These are phyloP conservation scores for Oophaga sylvatica DNA, from an alignment of 2,797 vertebrate genomes.

Conservation along the genomic window DNA sequence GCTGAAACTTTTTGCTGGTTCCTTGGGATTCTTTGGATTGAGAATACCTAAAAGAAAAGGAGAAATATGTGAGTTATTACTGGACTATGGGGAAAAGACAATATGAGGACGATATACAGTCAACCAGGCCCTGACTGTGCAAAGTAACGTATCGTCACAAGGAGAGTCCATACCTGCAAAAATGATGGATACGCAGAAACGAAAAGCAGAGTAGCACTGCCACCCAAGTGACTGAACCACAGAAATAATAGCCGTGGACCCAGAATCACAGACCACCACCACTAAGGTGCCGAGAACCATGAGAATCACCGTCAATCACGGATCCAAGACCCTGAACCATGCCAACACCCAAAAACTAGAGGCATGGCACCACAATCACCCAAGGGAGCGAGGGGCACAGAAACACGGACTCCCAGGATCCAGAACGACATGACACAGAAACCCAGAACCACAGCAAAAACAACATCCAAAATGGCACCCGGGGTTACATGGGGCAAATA, in stretches of 20 bases:
- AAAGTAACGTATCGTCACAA: background rate
- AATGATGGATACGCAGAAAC: too few species aligned
- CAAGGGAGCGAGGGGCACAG: background rate
- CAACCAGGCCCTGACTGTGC: background rate
- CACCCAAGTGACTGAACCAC: background rate
- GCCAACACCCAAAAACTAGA: background rate
- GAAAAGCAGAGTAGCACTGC: too few species aligned
- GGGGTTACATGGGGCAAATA: background rate
- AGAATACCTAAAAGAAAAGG: conserved; percentile 81
- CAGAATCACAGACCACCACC: background rate
- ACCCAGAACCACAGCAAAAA: background rate
- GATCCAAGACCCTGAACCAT: too few species aligned
- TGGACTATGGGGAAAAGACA: background rate
- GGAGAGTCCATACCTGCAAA: too few species aligned
- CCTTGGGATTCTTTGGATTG: conserved; percentile 98
- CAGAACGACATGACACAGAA: background rate
- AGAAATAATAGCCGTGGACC: background rate
- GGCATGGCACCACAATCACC: background rate
- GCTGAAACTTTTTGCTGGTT: conserved; percentile 96
- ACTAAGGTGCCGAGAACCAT: background rate
- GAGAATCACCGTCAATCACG: background rate
- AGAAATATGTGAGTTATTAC: background rate
- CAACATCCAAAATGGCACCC: background rate
- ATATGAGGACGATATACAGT: background rate
- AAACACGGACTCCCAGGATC: background rate